Conservation (phyloP, 2,888 invertebrate species). For the Chymomyza amoena region DNA sequence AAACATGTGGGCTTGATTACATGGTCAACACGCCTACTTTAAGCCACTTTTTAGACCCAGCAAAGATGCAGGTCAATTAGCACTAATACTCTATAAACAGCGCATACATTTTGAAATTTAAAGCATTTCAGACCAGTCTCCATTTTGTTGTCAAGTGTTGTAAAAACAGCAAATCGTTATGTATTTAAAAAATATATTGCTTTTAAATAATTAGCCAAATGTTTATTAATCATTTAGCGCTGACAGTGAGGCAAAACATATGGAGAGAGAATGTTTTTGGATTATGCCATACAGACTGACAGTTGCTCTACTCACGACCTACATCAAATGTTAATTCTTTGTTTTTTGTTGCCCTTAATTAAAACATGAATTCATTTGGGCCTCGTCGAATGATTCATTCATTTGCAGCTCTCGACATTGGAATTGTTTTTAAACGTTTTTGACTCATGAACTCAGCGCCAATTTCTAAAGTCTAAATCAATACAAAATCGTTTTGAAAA, state of each 20-base stretch:
- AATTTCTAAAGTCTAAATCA: constrained; percentile 23
- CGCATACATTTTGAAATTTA: not conserved
- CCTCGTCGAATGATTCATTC: not conserved
- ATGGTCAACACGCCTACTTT: not conserved
- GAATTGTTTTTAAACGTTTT: not conserved
- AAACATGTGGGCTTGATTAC: not conserved
- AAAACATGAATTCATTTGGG: not conserved
- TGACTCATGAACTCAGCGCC: constrained; percentile 42
- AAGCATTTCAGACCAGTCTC: not conserved
- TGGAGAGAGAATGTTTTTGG: not conserved
- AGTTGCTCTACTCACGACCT: not conserved
- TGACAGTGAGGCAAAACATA: not conserved
- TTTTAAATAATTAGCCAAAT: not conserved
- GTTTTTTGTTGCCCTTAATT: not conserved
- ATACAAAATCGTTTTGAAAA: constrained; percentile 9
- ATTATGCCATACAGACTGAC: not conserved
- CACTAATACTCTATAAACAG: not conserved
- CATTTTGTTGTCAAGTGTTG: not conserved
- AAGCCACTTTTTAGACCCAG: not conserved
- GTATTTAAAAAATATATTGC: not conserved
- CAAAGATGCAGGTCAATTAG: not conserved
- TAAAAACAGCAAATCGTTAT: too few species aligned
- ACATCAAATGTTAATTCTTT: not conserved
- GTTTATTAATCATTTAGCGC: not conserved
- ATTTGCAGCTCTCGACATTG: not conserved